Conservation (phyloP, 2,888 invertebrate genomes). For the Eristalis arbustorum region DNA sequence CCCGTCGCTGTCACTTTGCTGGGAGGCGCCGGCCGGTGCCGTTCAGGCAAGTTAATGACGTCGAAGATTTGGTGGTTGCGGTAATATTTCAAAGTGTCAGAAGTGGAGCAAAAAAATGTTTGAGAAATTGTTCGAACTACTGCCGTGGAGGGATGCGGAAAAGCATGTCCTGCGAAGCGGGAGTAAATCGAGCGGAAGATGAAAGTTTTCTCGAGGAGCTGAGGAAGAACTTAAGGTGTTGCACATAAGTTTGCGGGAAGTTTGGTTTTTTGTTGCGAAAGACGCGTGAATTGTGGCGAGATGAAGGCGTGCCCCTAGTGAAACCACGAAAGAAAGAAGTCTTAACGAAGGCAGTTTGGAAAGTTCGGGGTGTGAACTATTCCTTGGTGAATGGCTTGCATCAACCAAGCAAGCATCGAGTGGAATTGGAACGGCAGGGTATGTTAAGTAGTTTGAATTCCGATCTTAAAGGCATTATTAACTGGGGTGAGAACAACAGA, state of each 20-base stretch:
- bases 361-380: no score
- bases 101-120: background rate
- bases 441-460: no score
- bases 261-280: background rate
- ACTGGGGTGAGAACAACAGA: no score
- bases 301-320: no score
- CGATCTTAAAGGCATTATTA: no score
- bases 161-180: background rate
- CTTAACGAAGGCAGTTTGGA: no score
- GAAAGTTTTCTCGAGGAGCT: background rate
- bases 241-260: background rate
- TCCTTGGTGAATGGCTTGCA: no score
- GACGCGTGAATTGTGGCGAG: background rate
- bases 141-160: background rate
- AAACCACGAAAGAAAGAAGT: no score
- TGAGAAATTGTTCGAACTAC: background rate
- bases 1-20: background rate
- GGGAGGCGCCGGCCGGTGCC: background rate
- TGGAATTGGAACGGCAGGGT: no score
- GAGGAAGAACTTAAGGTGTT: background rate
- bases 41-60: constrained; percentile 15
- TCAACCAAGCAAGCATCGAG: no score
- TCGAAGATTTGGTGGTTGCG: constrained; percentile 4
- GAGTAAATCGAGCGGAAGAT: background rate
- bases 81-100: constrained; percentile 48